Evolutionary conservation across 2,797 vertebrate species (phyloP).

Genomic region (Gobio occitaniae): DNA sequence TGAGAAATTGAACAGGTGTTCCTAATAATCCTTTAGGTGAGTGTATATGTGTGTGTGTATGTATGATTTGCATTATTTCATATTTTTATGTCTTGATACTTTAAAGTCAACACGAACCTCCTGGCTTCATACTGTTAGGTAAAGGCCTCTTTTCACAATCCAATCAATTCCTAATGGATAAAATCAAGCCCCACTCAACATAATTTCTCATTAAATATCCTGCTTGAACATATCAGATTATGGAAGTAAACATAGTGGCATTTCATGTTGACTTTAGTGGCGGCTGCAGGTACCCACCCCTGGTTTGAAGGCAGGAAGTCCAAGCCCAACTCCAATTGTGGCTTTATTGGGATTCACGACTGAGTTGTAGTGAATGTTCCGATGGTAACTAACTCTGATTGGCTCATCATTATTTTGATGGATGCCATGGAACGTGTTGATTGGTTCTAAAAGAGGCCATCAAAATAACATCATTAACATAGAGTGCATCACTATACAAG

Average conservation of each 20-base stretch:
- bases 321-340: constrained; percentile 92
- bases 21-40: no score
- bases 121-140: no score
- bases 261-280: background rate
- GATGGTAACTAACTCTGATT: constrained; percentile 95
- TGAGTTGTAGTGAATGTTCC: constrained; percentile 97
- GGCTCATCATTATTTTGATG: constrained; percentile 95
- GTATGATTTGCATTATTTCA: no score
- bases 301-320: constrained; percentile 93
- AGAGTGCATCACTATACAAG: background rate
- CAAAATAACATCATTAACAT: background rate
- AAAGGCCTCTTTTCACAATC: background rate
- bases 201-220: background rate
- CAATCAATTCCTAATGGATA: background rate
- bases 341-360: constrained; percentile 97
- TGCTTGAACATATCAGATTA: background rate
- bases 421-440: constrained; percentile 96
- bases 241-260: background rate
- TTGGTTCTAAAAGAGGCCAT: constrained; percentile 81
- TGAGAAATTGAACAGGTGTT: no score
- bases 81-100: no score
- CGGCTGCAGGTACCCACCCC: constrained; percentile 80
- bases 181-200: background rate
- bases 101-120: no score
- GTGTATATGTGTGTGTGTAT: no score